Percentiles rank a stretch among this genome's conserved stretches.
Conservation (phyloP, 2,113 vertebrate species). For the Erinaceus europaeus region DNA sequence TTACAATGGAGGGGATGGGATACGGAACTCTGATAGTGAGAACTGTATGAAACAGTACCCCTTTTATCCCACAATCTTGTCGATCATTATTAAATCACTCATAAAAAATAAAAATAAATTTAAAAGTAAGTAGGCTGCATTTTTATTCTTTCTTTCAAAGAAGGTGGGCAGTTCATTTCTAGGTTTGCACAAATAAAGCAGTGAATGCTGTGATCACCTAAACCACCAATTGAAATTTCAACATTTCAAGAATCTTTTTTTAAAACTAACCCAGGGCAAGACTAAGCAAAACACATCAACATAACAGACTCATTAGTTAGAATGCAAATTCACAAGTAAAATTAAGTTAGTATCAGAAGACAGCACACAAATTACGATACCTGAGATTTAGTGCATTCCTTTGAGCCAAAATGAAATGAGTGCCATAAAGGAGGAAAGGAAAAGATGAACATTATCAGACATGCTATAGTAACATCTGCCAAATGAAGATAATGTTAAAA, state of each 20-base stretch:
- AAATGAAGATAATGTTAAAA: slow-evolving; percentile 80
- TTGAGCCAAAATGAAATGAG: slow-evolving; percentile 93
- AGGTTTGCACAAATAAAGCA: neutral
- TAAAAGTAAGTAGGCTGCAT: neutral
- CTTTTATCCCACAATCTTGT: too few species aligned
- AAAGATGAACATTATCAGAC: slow-evolving; percentile 92
- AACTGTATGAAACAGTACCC: too few species aligned
- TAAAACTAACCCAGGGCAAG: slow-evolving; percentile 53
- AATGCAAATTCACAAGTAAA: slow-evolving; percentile 71
- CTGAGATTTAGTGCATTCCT: slow-evolving; percentile 98
- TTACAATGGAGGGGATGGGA: too few species aligned
- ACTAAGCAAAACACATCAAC: slow-evolving; percentile 48
- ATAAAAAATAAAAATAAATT: too few species aligned
- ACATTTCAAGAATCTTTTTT: neutral
- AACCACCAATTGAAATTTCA: neutral
- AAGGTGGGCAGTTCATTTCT: neutral
- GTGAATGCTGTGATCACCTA: neutral
- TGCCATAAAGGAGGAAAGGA: slow-evolving; percentile 92
- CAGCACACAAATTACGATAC: slow-evolving; percentile 91
- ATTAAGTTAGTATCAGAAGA: slow-evolving; percentile 73
- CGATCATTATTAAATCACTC: too few species aligned
- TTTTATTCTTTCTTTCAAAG: neutral
- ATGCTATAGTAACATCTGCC: slow-evolving; percentile 81
- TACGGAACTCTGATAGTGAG: too few species aligned
- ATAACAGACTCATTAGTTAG: slow-evolving; percentile 69